A percentile compares a stretch with the other conserved stretches of the same genome.
These are phyloP conservation scores for Alviniconcha strummeri DNA, from an alignment of 2,888 invertebrate genomes.

Conservation along the genomic window DNA sequence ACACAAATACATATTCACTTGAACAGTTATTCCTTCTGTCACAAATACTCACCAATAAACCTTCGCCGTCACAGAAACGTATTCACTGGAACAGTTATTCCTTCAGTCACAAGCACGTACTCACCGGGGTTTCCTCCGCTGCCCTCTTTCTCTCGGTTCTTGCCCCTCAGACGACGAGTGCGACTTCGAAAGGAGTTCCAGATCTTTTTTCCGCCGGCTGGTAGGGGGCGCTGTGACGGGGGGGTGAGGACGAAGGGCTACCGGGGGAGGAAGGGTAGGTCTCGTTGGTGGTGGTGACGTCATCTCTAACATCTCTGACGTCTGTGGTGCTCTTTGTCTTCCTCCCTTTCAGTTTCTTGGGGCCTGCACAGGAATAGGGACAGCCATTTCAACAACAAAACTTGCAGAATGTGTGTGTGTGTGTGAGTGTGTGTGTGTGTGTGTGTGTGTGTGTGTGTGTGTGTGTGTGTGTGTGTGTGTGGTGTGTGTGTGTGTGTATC, in stretches of 20 bases:
- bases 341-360: constrained; percentile 23
- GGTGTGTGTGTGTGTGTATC: constrained; percentile 15
- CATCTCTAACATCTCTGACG: constrained; percentile 32
- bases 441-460: constrained; percentile 22
- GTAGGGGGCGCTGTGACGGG: not conserved
- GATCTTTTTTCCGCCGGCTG: constrained; percentile 31
- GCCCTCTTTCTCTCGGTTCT: constrained; percentile 21
- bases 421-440: constrained; percentile 13
- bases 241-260: constrained; percentile 22
- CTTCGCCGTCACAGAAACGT: no score
- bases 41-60: no score
- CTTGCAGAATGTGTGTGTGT: not conserved
- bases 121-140: constrained; percentile 14
- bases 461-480: constrained; percentile 3
- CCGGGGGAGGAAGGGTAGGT: constrained; percentile 4
- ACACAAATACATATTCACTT: no score
- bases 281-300: not conserved
- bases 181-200: constrained; percentile 31
- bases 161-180: constrained; percentile 32
- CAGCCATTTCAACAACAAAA: not conserved
- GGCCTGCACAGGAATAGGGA: not conserved
- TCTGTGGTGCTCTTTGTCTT: constrained; percentile 24
- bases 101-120: not conserved
- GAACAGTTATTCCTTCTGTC: no score
- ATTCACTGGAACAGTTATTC: no score